A percentile compares a stretch with the other conserved stretches of the same genome.
Conservation (phyloP, 2,113 vertebrate species). For the Oriolus oriolus region DNA sequence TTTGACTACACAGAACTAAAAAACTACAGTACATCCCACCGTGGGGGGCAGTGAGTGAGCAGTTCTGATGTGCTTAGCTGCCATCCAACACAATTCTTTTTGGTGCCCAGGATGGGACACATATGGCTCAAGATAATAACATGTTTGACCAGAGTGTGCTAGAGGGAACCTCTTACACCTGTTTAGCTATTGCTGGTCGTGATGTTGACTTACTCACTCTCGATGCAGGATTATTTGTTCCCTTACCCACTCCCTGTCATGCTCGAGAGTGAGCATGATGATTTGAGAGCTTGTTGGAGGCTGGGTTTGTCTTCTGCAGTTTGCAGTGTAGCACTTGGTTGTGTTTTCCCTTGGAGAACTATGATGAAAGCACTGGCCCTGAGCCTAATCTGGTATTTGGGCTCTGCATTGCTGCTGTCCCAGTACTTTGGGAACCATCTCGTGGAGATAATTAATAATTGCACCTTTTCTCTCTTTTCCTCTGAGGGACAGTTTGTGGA, state of each 20-base stretch:
- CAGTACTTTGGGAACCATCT: conserved; percentile 46
- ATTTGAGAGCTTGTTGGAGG: neutral
- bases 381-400: neutral
- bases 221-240: neutral
- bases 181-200: neutral
- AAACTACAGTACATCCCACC: neutral
- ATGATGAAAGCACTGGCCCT: neutral
- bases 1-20: neutral
- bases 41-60: no score
- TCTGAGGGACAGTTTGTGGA: neutral
- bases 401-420: neutral
- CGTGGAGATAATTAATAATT: conserved; percentile 47
- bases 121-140: neutral
- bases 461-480: neutral
- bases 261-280: neutral
- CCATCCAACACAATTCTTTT: neutral
- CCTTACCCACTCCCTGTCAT: neutral
- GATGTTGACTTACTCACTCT: neutral
- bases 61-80: neutral
- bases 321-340: neutral
- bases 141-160: neutral
- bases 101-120: neutral
- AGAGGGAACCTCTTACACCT: neutral
- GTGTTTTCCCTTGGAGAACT: neutral
- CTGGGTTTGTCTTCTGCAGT: neutral